Conservation (phyloP, 2,113 vertebrate genomes). For the Myotis davidii region DNA sequence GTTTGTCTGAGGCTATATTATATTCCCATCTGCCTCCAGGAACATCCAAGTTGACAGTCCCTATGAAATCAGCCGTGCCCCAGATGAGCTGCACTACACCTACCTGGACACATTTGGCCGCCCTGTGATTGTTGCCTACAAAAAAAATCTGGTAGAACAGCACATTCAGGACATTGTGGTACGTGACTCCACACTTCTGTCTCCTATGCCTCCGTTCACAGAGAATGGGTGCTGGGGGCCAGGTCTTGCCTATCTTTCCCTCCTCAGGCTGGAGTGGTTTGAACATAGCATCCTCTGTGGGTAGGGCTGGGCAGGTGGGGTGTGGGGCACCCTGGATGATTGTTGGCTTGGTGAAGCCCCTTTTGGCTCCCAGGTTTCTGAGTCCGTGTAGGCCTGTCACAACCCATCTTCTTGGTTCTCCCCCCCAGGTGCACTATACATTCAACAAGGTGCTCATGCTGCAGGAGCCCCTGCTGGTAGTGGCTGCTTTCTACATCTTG, state of each 20-base stretch:
- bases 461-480: slow-evolving; percentile 97
- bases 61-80: slow-evolving; percentile 91
- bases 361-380: background rate
- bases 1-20: background rate
- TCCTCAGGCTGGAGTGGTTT: background rate
- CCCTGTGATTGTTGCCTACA: slow-evolving; percentile 95
- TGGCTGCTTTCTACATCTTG: slow-evolving; percentile 97
- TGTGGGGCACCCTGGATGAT: too few species aligned
- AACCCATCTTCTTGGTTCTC: background rate
- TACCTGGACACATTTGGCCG: slow-evolving; percentile 98
- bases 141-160: slow-evolving; percentile 97
- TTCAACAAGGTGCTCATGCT: slow-evolving; percentile 99
- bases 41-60: slow-evolving; percentile 96
- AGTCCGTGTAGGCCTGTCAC: rapidly evolving
- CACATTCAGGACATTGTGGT: slow-evolving; percentile 99
- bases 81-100: slow-evolving; percentile 95
- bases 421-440: slow-evolving; percentile 93
- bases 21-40: slow-evolving; percentile 76
- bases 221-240: too few species aligned
- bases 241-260: too few species aligned
- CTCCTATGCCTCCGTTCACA: background rate
- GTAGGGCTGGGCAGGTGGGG: background rate
- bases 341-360: background rate
- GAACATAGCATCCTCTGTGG: background rate
- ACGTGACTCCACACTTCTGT: slow-evolving; percentile 59